Conservation (phyloP, 2,113 vertebrate genomes). For the Vidua macroura region DNA sequence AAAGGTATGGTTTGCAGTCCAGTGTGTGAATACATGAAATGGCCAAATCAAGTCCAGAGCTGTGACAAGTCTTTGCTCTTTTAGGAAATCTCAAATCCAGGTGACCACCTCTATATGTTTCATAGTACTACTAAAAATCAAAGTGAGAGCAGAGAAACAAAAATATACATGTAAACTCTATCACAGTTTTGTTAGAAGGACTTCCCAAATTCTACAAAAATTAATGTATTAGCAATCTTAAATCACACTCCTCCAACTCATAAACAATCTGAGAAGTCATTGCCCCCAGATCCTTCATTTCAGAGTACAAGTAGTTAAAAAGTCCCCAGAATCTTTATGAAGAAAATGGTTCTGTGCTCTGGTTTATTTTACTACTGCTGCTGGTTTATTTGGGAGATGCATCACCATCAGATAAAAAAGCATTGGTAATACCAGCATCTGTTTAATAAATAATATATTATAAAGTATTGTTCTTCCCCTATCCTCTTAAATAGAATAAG, state of each 20-base stretch:
- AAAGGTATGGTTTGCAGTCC: not conserved
- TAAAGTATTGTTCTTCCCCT: slow-evolving; percentile 19
- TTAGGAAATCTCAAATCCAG: not conserved
- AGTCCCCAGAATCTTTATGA: not conserved
- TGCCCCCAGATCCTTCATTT: not conserved
- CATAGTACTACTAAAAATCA: not conserved
- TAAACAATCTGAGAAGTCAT: not conserved
- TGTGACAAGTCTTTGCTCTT: not conserved
- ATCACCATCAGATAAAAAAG: not conserved
- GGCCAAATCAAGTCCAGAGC: not conserved
- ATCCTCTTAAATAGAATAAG: not conserved
- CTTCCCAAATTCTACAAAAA: not conserved
- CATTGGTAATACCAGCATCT: not conserved
- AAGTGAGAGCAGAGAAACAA: not conserved
- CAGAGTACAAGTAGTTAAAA: not conserved
- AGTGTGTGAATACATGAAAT: not conserved
- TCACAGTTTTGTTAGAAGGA: not conserved
- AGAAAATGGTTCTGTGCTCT: not conserved
- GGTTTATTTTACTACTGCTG: not conserved
- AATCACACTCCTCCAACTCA: not conserved
- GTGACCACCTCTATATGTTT: not conserved
- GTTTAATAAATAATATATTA: slow-evolving; percentile 1
- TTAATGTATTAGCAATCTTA: not conserved
- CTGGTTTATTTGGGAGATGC: not conserved
- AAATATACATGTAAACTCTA: not conserved